Conservation (phyloP, 1,140 invertebrate species). For the Diabrotica undecimpunctata region DNA sequence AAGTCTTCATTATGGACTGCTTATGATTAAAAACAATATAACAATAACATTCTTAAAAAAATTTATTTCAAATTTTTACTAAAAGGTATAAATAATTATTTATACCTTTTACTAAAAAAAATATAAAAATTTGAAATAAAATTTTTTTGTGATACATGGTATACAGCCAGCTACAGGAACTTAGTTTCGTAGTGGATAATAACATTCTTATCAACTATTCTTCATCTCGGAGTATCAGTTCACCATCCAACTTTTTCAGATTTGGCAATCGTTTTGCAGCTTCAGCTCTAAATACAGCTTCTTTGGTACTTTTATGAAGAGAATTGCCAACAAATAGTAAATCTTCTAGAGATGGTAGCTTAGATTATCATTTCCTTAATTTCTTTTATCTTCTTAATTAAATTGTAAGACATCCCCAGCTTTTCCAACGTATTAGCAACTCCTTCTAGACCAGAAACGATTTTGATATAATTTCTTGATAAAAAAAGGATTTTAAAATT, state of each 20-base stretch:
- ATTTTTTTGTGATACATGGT: no score
- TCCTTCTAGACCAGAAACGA: conserved; percentile 77
- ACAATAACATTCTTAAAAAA: no score
- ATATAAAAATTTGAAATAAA: no score
- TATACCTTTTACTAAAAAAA: no score
- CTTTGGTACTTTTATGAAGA: conserved; percentile 69
- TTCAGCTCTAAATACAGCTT: conserved; percentile 68
- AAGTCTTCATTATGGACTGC: no score
- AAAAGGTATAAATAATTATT: no score
- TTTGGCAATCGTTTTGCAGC: conserved; percentile 70
- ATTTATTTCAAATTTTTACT: no score
- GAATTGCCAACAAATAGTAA: conserved; percentile 81
- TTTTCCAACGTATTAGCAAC: conserved; percentile 84
- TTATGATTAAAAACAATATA: no score
- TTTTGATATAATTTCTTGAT: conserved; percentile 87
- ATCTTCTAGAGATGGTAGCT: conserved; percentile 67
- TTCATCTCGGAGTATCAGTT: conserved; percentile 63
- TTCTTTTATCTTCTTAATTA: conserved; percentile 90
- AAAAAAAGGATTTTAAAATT: conserved; percentile 81
- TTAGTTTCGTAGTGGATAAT: no score
- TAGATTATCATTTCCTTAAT: conserved; percentile 67
- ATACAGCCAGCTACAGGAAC: no score
- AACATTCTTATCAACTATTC: conserved; percentile 36
- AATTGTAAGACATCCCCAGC: conserved; percentile 93
- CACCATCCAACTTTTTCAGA: conserved; percentile 84